A percentile compares a stretch with the other conserved stretches of the same genome.
phyloP scores from a whole-genome alignment of 2,113 vertebrate species.

The Sylvia atricapilla region DNA sequence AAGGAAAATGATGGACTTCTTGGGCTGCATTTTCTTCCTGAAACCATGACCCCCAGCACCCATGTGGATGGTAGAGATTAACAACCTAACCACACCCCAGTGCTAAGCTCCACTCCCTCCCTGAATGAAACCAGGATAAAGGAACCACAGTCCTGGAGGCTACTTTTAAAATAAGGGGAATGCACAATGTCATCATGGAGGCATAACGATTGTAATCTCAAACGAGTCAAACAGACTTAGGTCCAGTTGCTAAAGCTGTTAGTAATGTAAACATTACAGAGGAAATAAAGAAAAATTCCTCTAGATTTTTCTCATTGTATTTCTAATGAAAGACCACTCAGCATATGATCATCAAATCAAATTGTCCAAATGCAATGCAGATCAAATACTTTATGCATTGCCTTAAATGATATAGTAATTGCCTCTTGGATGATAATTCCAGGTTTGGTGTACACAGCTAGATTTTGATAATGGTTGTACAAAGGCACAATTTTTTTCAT shows the following conservation, averaged over 20 bases:
- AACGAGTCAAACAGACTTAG: not conserved
- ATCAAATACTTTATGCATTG: not conserved
- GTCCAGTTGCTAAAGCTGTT: not conserved
- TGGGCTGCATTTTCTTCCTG: not conserved
- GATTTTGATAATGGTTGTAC: not conserved
- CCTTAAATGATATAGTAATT: not conserved
- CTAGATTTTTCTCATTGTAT: not conserved
- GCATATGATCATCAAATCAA: not conserved
- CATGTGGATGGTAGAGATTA: not conserved
- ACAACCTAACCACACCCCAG: not conserved
- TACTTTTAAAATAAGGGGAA: not conserved
- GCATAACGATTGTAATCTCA: not conserved
- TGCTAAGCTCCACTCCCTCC: not conserved
- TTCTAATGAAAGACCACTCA: not conserved
- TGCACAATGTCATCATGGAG: not conserved
- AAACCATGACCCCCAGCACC: not conserved
- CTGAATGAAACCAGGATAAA: not conserved
- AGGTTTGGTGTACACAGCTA: not conserved
- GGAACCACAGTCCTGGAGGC: not conserved
- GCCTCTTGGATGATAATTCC: not conserved
- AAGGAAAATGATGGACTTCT: not conserved
- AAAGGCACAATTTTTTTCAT: not conserved
- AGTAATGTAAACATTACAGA: not conserved
- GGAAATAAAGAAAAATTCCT: not conserved
- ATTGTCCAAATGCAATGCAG: not conserved